Evolutionary conservation across 2,888 invertebrate species (phyloP), one percentile per base, ranked within the genome.

Genomic region (Lissonota sp.): DNA sequence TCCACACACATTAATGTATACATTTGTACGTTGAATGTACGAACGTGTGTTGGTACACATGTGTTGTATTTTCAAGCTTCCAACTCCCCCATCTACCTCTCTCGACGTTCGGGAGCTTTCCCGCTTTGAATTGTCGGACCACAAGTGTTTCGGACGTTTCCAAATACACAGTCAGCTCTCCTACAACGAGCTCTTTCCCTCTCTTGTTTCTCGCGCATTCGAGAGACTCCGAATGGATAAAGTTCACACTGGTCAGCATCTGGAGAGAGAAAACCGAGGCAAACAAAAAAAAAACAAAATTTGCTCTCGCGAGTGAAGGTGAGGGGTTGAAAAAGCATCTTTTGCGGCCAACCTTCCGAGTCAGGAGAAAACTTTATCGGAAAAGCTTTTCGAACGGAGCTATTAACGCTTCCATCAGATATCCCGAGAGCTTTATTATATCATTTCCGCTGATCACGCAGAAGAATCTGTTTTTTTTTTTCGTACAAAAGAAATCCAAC

Each of bases 141-240:
- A 78, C 81, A 79, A 82, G 81, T 82, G 81, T 82, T 82, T 79
- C 71, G 78, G 81, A 82, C 81, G 74, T 82, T 71, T 78, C 78
- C 66, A 57, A 62, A 78, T 67, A 66, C 66, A 40, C 40, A 10
- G 39, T 49, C 26, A 26, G 53, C 58, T 58, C 58, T 12, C 26
- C 55, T 7, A 51, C 60, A 67, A 60, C 60, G 37, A 67, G 67
- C 26, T 67, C 75, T 75, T 57, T 55, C 53, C 53, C 12, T 12
- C 53, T 12, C 10, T 12, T 49, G 12, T 49, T 10, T 49, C 49
- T 10, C n/a, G 10, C n/a, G 10, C 12, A 49, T n/a, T 26, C 26
- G 49, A 46, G 14, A 14, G 57, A 53, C 60, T 46, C 49, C 40
- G 46, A 42, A 12, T 74, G 71, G 78, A 78, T 82, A 82, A 82